A percentile compares a stretch with the other conserved stretches of the same genome.
These are phyloP conservation scores for Pachypsylla venusta DNA, from an alignment of 1,140 invertebrate species.

Conservation along the genomic window DNA sequence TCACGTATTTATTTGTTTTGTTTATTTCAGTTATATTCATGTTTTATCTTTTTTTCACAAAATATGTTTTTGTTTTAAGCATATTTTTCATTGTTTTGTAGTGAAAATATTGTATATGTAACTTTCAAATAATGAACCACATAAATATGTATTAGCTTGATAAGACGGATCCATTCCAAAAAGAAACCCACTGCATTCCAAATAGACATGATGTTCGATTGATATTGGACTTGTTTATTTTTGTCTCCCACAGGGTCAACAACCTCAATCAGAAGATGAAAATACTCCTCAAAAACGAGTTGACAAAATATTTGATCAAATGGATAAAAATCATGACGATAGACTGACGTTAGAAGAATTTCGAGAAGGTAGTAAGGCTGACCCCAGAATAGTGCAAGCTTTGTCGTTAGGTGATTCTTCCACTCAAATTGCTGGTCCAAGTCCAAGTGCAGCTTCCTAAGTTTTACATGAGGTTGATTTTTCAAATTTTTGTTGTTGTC, in stretches of 20 bases:
- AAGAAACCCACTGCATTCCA: no score
- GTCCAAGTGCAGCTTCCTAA: no score
- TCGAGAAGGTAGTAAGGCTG: conserved; percentile 94
- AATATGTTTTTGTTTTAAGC: neutral
- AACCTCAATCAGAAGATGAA: conserved; percentile 78
- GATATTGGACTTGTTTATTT: neutral
- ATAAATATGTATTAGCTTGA: no score
- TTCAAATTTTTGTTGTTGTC: no score
- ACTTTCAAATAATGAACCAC: no score
- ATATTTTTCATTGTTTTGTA: neutral
- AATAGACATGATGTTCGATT: no score
- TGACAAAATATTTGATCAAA: conserved; percentile 94
- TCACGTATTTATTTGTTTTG: neutral
- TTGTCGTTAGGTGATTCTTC: conserved; percentile 49
- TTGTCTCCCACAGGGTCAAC: conserved; percentile 52
- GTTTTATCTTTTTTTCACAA: neutral
- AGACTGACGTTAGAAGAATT: conserved; percentile 94
- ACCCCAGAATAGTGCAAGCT: conserved; percentile 96
- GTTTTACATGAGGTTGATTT: no score
- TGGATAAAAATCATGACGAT: conserved; percentile 98
- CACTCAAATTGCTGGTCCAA: no score
- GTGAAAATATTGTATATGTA: no score
- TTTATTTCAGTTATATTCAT: neutral
- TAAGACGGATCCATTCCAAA: no score
- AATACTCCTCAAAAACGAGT: conserved; percentile 91